phyloP scores from a whole-genome alignment of 2,888 invertebrate species.

The Exocentrus adspersus region DNA sequence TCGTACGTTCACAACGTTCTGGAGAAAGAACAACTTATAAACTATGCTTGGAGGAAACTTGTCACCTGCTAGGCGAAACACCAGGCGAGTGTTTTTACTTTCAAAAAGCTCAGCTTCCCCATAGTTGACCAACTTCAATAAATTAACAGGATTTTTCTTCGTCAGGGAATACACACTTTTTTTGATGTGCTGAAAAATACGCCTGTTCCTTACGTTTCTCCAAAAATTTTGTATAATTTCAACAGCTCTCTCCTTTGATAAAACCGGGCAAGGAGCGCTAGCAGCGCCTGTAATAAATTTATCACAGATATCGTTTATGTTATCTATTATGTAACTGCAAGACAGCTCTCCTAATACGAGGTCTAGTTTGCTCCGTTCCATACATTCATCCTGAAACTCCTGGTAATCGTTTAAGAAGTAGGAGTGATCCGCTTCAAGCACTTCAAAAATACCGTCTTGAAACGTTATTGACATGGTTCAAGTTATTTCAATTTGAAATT shows the following conservation, averaged over 20 bases:
- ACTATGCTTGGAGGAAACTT: conserved; percentile 53
- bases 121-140: conserved; percentile 38
- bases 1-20: background rate
- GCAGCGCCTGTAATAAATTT: conserved; percentile 18
- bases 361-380: conserved; percentile 2
- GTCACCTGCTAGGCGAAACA: conserved; percentile 51
- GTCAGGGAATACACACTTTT: conserved; percentile 32
- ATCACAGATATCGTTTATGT: conserved; percentile 36
- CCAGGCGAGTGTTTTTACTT: conserved; percentile 40
- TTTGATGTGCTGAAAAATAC: conserved; percentile 40
- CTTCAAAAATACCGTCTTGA: conserved; percentile 40
- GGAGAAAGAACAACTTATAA: conserved; percentile 48
- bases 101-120: conserved; percentile 47
- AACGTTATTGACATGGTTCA: conserved; percentile 32
- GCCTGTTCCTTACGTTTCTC: conserved; percentile 29
- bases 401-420: conserved; percentile 1
- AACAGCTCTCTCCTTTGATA: conserved; percentile 30
- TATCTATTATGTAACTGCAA: conserved; percentile 24
- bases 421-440: conserved; percentile 26
- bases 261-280: background rate
- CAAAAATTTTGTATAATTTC: conserved; percentile 44
- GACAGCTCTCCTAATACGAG: background rate
- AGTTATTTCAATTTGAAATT: no score
- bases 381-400: background rate
- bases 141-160: conserved; percentile 38